A percentile compares a stretch with the other conserved stretches of the same genome.
Evolutionary conservation across 2,888 invertebrate species (phyloP).

Genomic region (Blastobasis adustella): DNA sequence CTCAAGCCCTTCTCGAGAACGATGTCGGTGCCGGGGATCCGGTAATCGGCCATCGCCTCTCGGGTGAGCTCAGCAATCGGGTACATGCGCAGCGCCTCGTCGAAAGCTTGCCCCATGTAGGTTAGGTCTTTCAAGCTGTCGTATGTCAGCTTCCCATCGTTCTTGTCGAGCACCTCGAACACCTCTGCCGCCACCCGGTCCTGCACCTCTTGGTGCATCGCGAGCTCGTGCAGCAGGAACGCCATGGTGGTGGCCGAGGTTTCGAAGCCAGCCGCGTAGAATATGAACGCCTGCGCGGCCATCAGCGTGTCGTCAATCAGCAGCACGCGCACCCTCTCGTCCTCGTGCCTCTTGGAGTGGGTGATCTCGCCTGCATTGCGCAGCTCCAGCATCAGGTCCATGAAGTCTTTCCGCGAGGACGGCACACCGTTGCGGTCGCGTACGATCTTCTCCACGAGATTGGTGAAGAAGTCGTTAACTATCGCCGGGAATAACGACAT

Average conservation of each 20-base stretch:
- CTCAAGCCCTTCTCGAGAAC: slow-evolving; percentile 26
- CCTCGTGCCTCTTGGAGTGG: slow-evolving; percentile 13
- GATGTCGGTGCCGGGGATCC: slow-evolving; percentile 33
- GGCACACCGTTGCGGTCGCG: slow-evolving; percentile 31
- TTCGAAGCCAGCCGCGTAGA: slow-evolving; percentile 51
- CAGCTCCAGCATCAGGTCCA: slow-evolving; percentile 39
- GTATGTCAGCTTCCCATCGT: slow-evolving; percentile 33
- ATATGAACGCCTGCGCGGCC: slow-evolving; percentile 34
- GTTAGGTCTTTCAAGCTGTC: slow-evolving; percentile 38
- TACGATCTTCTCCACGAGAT: slow-evolving; percentile 25
- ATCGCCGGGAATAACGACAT: no score
- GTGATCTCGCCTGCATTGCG: slow-evolving; percentile 25
- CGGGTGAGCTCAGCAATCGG: slow-evolving; percentile 50
- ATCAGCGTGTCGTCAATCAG: slow-evolving; percentile 29
- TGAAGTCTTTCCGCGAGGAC: slow-evolving; percentile 34
- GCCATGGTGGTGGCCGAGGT: slow-evolving; percentile 45
- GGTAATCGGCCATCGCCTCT: slow-evolving; percentile 33
- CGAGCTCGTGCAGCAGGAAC: slow-evolving; percentile 39
- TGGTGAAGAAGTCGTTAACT: slow-evolving; percentile 15
- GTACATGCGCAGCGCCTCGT: slow-evolving; percentile 56
- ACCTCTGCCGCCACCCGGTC: slow-evolving; percentile 35
- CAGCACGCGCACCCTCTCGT: slow-evolving; percentile 13
- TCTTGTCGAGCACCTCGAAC: slow-evolving; percentile 27
- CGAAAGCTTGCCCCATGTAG: slow-evolving; percentile 44
- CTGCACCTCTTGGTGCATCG: slow-evolving; percentile 39